Evolutionary conservation across 2,797 vertebrate genomes (phyloP).

Genomic region (Propithecus deckenii): DNA sequence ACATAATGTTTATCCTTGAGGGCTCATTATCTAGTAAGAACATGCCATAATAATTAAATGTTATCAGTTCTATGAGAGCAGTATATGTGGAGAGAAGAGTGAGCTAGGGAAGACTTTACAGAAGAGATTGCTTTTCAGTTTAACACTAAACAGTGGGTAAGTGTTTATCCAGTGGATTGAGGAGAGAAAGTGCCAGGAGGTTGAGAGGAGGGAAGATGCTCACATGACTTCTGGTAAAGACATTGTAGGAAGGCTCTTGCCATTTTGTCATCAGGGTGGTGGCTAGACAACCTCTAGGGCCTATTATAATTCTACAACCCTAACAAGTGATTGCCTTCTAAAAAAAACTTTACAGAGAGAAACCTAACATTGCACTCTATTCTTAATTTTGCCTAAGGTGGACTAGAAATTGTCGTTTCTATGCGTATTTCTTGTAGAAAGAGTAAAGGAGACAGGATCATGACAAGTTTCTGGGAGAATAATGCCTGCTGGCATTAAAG

Average conservation of each 20-base stretch:
- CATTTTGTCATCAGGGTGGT: background rate
- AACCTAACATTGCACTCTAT: background rate
- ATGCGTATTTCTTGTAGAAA: slow-evolving; percentile 48
- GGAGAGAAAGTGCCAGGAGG: background rate
- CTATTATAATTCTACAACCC: background rate
- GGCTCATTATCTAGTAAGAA: background rate
- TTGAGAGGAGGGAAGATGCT: background rate
- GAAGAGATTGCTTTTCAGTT: background rate
- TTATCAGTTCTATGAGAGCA: background rate
- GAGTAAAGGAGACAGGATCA: slow-evolving; percentile 48
- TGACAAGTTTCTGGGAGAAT: slow-evolving; percentile 73
- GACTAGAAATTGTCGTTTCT: slow-evolving; percentile 58
- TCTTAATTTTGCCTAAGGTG: slow-evolving; percentile 55
- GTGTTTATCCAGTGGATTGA: background rate
- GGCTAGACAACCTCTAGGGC: background rate
- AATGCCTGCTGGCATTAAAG: slow-evolving; percentile 74
- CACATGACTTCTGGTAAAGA: background rate
- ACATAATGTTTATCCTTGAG: background rate
- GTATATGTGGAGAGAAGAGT: background rate
- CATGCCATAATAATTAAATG: background rate
- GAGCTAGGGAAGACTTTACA: background rate
- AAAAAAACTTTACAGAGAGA: background rate
- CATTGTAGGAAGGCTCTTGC: background rate
- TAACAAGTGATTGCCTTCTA: background rate
- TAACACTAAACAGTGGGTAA: background rate